Evolutionary conservation across 2,113 vertebrate species (phyloP).

Genomic region (Laterallus jamaicensis): DNA sequence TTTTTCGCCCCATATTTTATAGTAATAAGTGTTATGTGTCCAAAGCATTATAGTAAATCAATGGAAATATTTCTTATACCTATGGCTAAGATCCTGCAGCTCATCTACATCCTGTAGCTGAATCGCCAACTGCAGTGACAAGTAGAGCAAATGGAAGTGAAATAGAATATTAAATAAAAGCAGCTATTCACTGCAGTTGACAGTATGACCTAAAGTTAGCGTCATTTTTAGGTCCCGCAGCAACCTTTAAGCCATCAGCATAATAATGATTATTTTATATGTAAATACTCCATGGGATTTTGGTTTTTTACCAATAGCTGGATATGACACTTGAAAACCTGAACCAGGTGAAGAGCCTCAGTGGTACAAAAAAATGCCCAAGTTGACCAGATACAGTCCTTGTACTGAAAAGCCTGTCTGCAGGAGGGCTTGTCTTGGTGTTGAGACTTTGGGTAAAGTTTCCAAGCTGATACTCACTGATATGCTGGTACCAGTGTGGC

Average conservation of each 20-base stretch:
- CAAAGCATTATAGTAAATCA: neutral
- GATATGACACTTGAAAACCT: neutral
- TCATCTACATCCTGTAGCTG: neutral
- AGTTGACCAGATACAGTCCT: no score
- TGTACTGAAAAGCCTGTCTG: neutral
- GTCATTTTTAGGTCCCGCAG: neutral
- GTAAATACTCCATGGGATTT: neutral
- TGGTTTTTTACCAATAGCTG: neutral
- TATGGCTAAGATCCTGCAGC: neutral
- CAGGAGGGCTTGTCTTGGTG: neutral
- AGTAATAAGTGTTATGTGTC: neutral
- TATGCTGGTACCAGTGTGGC: no score
- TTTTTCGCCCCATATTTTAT: neutral
- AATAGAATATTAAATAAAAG: constrained; percentile 3
- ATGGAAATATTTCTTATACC: neutral
- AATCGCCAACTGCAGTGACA: neutral
- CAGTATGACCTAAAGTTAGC: neutral
- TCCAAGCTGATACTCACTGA: neutral
- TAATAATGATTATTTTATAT: neutral
- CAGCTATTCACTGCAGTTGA: neutral
- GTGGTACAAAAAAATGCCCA: no score
- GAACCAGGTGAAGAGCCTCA: neutral
- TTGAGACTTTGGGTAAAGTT: neutral
- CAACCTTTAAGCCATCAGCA: neutral
- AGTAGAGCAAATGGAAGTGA: neutral